A percentile compares a stretch with the other conserved stretches of the same genome.
Evolutionary conservation across 2,888 invertebrate species (phyloP).

Genomic region (Chrysolina americana): DNA sequence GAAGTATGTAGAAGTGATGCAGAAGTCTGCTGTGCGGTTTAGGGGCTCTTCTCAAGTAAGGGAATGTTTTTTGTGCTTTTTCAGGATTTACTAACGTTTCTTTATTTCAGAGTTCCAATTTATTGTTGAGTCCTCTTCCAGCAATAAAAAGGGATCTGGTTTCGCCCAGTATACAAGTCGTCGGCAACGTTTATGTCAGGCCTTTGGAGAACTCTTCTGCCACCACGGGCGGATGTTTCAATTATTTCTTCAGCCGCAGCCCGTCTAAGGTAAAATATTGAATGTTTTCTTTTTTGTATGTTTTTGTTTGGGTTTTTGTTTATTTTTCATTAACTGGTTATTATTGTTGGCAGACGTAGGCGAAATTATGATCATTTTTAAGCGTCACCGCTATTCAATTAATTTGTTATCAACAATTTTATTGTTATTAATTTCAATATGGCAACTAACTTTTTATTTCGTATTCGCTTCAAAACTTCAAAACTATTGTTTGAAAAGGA

Average conservation of each 20-base stretch:
- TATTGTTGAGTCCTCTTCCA: constrained; percentile 81
- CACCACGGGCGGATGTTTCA: constrained; percentile 72
- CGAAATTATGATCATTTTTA: too few species aligned
- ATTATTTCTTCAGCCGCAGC: constrained; percentile 89
- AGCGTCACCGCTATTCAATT: too few species aligned
- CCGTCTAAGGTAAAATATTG: constrained; percentile 81
- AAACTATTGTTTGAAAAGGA: not conserved
- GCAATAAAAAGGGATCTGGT: constrained; percentile 73
- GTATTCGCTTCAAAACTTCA: too few species aligned
- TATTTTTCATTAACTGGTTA: too few species aligned
- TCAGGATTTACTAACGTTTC: constrained; percentile 26
- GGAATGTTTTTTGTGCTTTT: not conserved
- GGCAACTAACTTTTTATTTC: too few species aligned
- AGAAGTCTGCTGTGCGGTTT: constrained; percentile 73
- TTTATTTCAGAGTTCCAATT: constrained; percentile 57
- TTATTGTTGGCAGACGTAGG: too few species aligned
- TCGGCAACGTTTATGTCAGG: constrained; percentile 75
- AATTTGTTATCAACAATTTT: too few species aligned
- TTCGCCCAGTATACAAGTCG: constrained; percentile 74
- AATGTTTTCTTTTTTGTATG: not conserved
- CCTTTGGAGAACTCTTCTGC: constrained; percentile 70
- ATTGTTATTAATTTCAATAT: too few species aligned
- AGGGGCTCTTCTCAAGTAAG: constrained; percentile 44
- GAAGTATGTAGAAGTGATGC: constrained; percentile 88
- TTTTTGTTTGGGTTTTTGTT: too few species aligned